Evolutionary conservation across 2,113 vertebrate species (phyloP).

Genomic region (Thinocorus orbignyianus): DNA sequence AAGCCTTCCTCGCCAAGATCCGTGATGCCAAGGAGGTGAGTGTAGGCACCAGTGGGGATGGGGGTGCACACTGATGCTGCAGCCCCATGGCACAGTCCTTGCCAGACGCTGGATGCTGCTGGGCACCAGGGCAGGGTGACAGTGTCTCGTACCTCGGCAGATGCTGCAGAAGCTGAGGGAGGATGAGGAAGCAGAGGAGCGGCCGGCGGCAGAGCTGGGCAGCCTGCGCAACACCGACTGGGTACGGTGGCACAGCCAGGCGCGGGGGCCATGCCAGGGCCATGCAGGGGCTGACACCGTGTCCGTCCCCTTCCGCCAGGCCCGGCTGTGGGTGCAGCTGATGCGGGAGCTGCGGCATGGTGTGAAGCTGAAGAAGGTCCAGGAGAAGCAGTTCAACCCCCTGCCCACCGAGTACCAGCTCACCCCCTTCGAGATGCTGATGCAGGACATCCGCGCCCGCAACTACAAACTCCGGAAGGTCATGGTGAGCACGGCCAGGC

Average conservation of each 20-base stretch:
- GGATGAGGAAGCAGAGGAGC: slow-evolving; percentile 74
- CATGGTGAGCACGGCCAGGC: slow-evolving; percentile 79
- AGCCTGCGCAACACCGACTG: slow-evolving; percentile 90
- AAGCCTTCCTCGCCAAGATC: slow-evolving; percentile 90
- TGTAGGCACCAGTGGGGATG: rapidly evolving
- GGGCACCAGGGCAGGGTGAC: not conserved
- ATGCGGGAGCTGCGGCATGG: slow-evolving; percentile 95
- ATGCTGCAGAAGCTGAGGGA: slow-evolving; percentile 89
- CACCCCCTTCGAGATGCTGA: slow-evolving; percentile 96
- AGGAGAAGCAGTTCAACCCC: slow-evolving; percentile 90
- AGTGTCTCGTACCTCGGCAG: slow-evolving; percentile 40
- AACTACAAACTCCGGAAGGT: slow-evolving; percentile 96
- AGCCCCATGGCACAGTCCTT: rapidly evolving
- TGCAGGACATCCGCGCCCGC: slow-evolving; percentile 93
- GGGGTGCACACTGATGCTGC: not conserved
- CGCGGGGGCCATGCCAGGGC: rapidly evolving
- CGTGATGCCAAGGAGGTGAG: slow-evolving; percentile 90
- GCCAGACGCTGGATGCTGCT: rapidly evolving
- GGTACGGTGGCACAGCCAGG: slow-evolving; percentile 59
- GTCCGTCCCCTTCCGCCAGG: slow-evolving; percentile 57
- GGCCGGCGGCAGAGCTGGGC: slow-evolving; percentile 78
- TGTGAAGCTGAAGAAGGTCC: slow-evolving; percentile 94
- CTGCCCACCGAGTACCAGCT: slow-evolving; percentile 95
- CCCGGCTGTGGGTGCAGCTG: slow-evolving; percentile 94
- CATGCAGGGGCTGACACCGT: rapidly evolving